These are phyloP conservation scores for Pseudocheirus occidentalis DNA, from an alignment of 2,797 vertebrate genomes.

Conservation along the genomic window DNA sequence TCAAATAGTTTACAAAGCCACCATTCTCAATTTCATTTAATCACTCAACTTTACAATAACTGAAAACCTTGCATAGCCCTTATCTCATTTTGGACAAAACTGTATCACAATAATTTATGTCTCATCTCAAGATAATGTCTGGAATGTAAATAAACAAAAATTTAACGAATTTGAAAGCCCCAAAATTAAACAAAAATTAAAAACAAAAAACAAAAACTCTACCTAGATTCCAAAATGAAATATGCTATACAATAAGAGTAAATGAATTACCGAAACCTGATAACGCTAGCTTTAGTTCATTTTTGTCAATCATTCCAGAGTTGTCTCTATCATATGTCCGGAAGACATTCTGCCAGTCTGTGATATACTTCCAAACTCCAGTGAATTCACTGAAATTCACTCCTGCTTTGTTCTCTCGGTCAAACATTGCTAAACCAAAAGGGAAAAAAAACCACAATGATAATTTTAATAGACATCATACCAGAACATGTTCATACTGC, in stretches of 20 bases:
- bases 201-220: not conserved
- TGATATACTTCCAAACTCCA: slow-evolving; percentile 99
- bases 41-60: slow-evolving; percentile 31
- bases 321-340: slow-evolving; percentile 97
- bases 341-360: slow-evolving; percentile 99
- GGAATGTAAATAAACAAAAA: slow-evolving; percentile 28
- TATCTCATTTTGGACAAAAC: slow-evolving; percentile 78
- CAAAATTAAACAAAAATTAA: not conserved
- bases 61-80: slow-evolving; percentile 63
- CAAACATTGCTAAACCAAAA: slow-evolving; percentile 94
- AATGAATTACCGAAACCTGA: slow-evolving; percentile 96
- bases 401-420: slow-evolving; percentile 97
- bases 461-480: slow-evolving; percentile 11
- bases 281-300: slow-evolving; percentile 97
- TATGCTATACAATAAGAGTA: slow-evolving; percentile 68
- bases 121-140: slow-evolving; percentile 46
- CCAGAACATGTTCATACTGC: not conserved
- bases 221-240: slow-evolving; percentile 74
- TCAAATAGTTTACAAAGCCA: slow-evolving; percentile 40
- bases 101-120: slow-evolving; percentile 10
- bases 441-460: not conserved
- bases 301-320: slow-evolving; percentile 98
- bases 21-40: slow-evolving; percentile 68
- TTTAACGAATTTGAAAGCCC: not conserved
- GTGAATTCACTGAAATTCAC: slow-evolving; percentile 99